Percentiles rank a stretch among this genome's conserved stretches.
phyloP scores from a whole-genome alignment of 2,888 invertebrate genomes.

The Choristoneura rosaceana region DNA sequence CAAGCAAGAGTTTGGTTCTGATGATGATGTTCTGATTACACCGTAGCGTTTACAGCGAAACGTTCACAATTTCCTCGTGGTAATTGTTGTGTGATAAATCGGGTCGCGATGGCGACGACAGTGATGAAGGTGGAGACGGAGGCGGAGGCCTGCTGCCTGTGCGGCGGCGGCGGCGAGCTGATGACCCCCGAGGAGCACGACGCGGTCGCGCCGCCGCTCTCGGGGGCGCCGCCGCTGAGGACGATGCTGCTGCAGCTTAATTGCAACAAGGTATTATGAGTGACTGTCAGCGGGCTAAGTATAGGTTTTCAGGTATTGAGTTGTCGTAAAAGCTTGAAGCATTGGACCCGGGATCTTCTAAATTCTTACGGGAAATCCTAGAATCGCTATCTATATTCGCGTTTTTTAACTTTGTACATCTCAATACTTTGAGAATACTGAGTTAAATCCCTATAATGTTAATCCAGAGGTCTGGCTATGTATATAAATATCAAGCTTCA shows the following conservation, averaged over 20 bases:
- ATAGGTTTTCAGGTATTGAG: not conserved
- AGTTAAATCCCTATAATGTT: no score
- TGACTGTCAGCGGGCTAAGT: not conserved
- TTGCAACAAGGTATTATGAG: constrained; percentile 66
- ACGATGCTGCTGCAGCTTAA: constrained; percentile 75
- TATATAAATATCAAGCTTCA: no score
- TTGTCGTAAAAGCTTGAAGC: not conserved
- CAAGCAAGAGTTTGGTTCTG: no score
- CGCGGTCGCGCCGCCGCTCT: constrained; percentile 59
- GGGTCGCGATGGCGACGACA: constrained; percentile 54
- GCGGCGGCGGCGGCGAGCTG: constrained; percentile 66
- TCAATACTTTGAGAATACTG: no score
- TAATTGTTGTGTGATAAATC: not conserved
- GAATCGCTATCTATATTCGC: no score
- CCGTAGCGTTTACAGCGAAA: not conserved
- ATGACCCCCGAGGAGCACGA: constrained; percentile 74
- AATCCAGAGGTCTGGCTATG: no score
- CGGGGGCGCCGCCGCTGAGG: constrained; percentile 61
- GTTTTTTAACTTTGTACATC: no score
- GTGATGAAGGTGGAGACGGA: constrained; percentile 68
- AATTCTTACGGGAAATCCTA: no score
- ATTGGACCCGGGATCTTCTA: no score
- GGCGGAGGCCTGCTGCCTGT: constrained; percentile 68
- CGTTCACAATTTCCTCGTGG: not conserved
- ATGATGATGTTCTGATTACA: not conserved